These are phyloP conservation scores for Opisthograptis luteolata DNA, from an alignment of 2,888 invertebrate species.

Conservation along the genomic window DNA sequence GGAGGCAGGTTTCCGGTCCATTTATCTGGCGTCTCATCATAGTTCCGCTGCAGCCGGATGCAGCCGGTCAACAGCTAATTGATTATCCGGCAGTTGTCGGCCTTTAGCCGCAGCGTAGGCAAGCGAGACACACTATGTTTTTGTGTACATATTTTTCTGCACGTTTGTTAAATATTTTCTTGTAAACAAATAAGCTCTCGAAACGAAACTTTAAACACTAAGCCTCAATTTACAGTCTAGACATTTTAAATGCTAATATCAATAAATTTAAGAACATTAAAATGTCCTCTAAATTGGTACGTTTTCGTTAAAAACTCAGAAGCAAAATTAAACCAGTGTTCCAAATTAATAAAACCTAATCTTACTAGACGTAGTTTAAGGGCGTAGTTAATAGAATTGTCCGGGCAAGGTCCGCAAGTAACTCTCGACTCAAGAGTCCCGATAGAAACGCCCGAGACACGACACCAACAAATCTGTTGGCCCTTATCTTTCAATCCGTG, in stretches of 20 bases:
- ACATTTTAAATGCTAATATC: no score
- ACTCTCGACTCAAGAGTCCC: slow-evolving; percentile 41
- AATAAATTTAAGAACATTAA: no score
- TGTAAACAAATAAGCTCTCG: no score
- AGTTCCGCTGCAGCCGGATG: slow-evolving; percentile 75
- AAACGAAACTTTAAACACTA: no score
- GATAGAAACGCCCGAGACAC: slow-evolving; percentile 51
- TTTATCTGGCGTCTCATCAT: slow-evolving; percentile 73
- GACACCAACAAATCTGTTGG: slow-evolving; percentile 79
- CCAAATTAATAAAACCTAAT: slow-evolving; percentile 27
- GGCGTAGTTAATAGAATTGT: slow-evolving; percentile 34
- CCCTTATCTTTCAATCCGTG: slow-evolving; percentile 80
- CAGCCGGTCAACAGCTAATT: slow-evolving; percentile 79
- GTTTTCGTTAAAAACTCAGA: not conserved
- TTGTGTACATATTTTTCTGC: not conserved
- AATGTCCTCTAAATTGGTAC: no score
- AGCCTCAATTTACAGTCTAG: no score
- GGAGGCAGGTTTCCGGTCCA: slow-evolving; percentile 65
- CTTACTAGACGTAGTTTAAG: slow-evolving; percentile 25
- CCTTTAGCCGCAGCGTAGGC: slow-evolving; percentile 31
- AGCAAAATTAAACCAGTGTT: slow-evolving; percentile 5
- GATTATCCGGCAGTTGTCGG: slow-evolving; percentile 71
- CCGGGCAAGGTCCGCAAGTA: slow-evolving; percentile 16
- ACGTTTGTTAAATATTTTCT: not conserved
- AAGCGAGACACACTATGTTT: slow-evolving; percentile 1